phyloP scores from a whole-genome alignment of 2,888 invertebrate genomes.

The Athalia rosae region DNA sequence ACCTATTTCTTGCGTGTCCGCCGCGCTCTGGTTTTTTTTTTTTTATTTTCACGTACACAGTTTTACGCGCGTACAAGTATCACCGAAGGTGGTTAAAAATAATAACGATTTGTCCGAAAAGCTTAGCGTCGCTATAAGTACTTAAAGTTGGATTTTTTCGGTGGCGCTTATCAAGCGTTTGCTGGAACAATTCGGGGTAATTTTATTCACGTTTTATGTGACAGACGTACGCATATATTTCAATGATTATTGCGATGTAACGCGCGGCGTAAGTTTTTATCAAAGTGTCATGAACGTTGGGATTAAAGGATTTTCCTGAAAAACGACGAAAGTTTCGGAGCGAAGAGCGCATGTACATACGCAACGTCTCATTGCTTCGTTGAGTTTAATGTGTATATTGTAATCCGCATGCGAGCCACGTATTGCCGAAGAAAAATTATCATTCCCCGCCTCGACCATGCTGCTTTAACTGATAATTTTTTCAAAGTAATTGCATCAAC shows the following conservation, averaged over 20 bases:
- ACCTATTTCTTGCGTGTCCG: slow-evolving; percentile 3
- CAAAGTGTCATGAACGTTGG: too few species aligned
- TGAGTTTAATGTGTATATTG: background rate
- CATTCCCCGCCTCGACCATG: slow-evolving; percentile 18
- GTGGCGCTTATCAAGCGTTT: slow-evolving; percentile 15
- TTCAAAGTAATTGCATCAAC: slow-evolving; percentile 28
- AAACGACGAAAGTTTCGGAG: background rate
- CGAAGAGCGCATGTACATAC: background rate
- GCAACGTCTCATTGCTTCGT: background rate
- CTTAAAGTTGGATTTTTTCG: slow-evolving; percentile 13
- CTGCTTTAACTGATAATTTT: slow-evolving; percentile 10
- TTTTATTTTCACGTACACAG: too few species aligned
- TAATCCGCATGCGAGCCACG: slow-evolving; percentile 23
- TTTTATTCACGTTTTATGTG: slow-evolving; percentile 3
- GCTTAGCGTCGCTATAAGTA: slow-evolving; percentile 34
- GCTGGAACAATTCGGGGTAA: slow-evolving; percentile 13
- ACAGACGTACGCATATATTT: too few species aligned
- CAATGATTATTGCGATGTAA: too few species aligned
- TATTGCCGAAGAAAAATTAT: background rate
- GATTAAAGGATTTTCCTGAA: too few species aligned
- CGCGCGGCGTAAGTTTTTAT: too few species aligned
- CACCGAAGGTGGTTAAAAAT: background rate
- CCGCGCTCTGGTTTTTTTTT: too few species aligned
- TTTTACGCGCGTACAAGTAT: too few species aligned
- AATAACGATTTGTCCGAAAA: slow-evolving; percentile 34